Conservation (phyloP, 2,888 invertebrate genomes). For the Acronicta psi region DNA sequence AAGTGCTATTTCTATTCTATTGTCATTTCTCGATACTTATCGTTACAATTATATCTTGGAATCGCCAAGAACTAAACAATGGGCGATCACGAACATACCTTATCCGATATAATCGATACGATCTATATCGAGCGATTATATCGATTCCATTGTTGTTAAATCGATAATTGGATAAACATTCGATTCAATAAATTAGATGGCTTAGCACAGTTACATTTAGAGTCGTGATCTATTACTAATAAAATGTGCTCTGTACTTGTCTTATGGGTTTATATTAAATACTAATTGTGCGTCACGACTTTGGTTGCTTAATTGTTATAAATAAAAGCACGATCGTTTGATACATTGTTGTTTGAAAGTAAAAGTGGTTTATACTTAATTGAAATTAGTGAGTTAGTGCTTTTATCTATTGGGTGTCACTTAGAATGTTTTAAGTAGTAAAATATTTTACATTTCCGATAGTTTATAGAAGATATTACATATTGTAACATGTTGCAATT, state of each 20-base stretch:
- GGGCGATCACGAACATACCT: constrained; percentile 57
- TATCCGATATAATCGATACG: constrained; percentile 52
- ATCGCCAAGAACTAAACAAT: constrained; percentile 53
- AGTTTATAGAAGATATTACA: no score
- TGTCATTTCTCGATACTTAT: constrained; percentile 52
- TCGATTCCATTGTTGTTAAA: constrained; percentile 59
- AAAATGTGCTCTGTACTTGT: constrained; percentile 34
- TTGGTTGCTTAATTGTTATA: constrained; percentile 34
- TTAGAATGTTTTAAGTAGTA: background rate
- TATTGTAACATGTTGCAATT: no score
- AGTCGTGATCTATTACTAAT: constrained; percentile 52
- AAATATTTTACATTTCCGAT: no score
- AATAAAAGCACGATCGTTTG: constrained; percentile 34
- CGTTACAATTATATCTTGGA: constrained; percentile 54
- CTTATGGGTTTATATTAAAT: constrained; percentile 27
- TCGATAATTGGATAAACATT: constrained; percentile 62
- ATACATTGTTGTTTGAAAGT: constrained; percentile 22
- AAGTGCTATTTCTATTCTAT: constrained; percentile 47
- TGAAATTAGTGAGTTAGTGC: constrained; percentile 21
- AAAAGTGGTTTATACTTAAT: constrained; percentile 38
- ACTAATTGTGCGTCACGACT: constrained; percentile 44
- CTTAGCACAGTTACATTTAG: constrained; percentile 47
- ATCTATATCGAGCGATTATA: constrained; percentile 60
- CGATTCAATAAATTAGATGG: constrained; percentile 57
- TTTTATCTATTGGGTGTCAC: background rate